phyloP scores from a whole-genome alignment of 2,797 vertebrate genomes.

The Poliocrania exsul region DNA sequence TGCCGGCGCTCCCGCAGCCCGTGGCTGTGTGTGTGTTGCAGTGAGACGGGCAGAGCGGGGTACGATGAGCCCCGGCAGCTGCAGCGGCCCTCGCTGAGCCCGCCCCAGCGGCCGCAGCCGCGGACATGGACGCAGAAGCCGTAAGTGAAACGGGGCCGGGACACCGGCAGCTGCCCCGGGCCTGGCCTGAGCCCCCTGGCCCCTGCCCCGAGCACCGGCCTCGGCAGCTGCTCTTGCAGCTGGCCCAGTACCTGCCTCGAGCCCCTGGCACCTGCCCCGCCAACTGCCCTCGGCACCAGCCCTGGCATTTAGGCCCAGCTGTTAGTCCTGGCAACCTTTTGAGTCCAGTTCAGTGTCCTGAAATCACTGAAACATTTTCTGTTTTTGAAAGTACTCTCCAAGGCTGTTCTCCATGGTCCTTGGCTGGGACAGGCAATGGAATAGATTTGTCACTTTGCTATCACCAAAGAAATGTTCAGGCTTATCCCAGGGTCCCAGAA shows the following conservation, averaged over 20 bases:
- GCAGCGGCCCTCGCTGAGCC: neutral
- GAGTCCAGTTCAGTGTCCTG: accelerated
- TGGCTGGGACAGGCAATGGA: accelerated
- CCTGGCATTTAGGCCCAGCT: no score
- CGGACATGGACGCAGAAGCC: slow-evolving; percentile 40
- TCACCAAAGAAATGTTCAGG: accelerated
- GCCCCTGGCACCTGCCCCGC: neutral
- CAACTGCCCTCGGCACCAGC: neutral
- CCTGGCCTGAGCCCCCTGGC: no score
- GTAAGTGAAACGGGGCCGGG: neutral
- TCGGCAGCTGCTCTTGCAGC: neutral
- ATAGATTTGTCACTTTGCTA: accelerated
- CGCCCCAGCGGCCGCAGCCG: neutral
- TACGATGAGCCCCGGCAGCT: neutral
- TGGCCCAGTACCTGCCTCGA: neutral
- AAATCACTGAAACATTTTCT: neutral
- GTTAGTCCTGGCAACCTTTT: no score
- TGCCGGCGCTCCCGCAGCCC: neutral
- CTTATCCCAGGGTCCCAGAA: neutral
- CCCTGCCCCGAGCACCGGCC: neutral
- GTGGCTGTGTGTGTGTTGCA: neutral
- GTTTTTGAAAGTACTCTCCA: accelerated
- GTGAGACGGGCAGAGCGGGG: neutral
- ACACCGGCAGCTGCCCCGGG: neutral
- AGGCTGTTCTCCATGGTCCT: accelerated